These are phyloP conservation scores for Oryzias melastigma DNA, from an alignment of 2,113 vertebrate species.

Conservation along the genomic window DNA sequence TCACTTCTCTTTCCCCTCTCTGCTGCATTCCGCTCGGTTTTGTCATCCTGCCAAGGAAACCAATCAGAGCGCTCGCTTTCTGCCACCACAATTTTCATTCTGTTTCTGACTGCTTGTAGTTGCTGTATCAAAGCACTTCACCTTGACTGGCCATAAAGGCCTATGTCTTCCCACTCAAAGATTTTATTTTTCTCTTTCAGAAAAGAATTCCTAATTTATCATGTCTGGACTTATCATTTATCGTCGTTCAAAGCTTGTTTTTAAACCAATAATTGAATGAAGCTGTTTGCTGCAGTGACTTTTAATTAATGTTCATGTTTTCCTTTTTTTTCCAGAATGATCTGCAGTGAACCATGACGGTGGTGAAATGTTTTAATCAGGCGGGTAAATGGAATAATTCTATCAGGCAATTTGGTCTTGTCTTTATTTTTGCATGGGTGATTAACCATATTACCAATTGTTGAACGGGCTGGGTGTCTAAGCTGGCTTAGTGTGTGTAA, in stretches of 20 bases:
- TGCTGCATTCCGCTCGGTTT: constrained; percentile 85
- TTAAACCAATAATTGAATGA: constrained; percentile 68
- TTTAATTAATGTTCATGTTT: constrained; percentile 70
- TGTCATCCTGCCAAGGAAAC: constrained; percentile 87
- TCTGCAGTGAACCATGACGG: constrained; percentile 65
- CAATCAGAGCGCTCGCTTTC: constrained; percentile 83
- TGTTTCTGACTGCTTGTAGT: constrained; percentile 52
- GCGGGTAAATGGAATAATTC: constrained; percentile 70
- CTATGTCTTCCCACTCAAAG: constrained; percentile 60
- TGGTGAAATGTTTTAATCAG: constrained; percentile 70
- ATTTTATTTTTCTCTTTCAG: constrained; percentile 43
- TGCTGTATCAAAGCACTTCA: constrained; percentile 35
- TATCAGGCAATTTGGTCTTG: constrained; percentile 72
- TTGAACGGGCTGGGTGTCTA: constrained; percentile 63
- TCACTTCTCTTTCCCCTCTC: constrained; percentile 81
- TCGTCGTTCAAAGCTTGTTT: constrained; percentile 47
- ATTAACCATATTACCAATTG: constrained; percentile 71
- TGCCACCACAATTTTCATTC: constrained; percentile 62
- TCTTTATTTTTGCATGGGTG: constrained; percentile 72
- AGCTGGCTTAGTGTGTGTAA: constrained; percentile 55
- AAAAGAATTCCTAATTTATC: constrained; percentile 52
- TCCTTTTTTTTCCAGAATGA: constrained; percentile 42
- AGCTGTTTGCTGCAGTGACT: constrained; percentile 61
- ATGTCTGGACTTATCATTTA: constrained; percentile 36
- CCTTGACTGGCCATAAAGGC: constrained; percentile 26